Conservation (phyloP, 2,888 invertebrate genomes). For the Podabrus alpinus region DNA sequence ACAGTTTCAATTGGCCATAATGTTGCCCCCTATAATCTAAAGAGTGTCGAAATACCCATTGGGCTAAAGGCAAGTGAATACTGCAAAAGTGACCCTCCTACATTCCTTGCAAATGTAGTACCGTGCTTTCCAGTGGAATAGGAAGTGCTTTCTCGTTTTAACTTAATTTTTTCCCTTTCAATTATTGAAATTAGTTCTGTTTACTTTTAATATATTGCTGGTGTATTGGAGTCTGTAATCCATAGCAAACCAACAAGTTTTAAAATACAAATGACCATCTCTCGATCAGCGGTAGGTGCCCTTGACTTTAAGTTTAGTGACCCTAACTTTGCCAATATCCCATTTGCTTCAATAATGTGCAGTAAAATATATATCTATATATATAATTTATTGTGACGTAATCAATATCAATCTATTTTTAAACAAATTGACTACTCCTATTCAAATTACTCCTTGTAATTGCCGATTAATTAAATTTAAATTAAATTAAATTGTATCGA, state of each 20-base stretch:
- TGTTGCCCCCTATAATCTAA: neutral
- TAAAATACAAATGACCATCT: conserved; percentile 43
- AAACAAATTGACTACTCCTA: neutral
- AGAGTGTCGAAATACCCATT: neutral
- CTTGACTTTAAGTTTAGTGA: conserved; percentile 56
- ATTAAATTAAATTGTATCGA: neutral
- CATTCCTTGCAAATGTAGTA: neutral
- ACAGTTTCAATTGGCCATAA: neutral
- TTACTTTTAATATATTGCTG: neutral
- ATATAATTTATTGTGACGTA: conserved; percentile 4
- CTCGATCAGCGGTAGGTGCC: conserved; percentile 50
- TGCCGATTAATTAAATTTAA: neutral
- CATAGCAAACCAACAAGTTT: conserved; percentile 3
- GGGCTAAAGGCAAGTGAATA: neutral
- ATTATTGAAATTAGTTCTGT: conserved; percentile 1
- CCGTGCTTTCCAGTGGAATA: neutral
- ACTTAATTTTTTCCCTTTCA: neutral
- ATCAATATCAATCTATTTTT: neutral
- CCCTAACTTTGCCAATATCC: conserved; percentile 48
- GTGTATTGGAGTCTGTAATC: conserved; percentile 1
- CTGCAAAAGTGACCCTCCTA: neutral
- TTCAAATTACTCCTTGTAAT: neutral
- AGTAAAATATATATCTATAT: conserved; percentile 8
- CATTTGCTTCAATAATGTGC: conserved; percentile 24
- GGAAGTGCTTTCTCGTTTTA: neutral